These are phyloP conservation scores for Sphenodon punctatus DNA, from an alignment of 2,797 vertebrate species.

Conservation along the genomic window DNA sequence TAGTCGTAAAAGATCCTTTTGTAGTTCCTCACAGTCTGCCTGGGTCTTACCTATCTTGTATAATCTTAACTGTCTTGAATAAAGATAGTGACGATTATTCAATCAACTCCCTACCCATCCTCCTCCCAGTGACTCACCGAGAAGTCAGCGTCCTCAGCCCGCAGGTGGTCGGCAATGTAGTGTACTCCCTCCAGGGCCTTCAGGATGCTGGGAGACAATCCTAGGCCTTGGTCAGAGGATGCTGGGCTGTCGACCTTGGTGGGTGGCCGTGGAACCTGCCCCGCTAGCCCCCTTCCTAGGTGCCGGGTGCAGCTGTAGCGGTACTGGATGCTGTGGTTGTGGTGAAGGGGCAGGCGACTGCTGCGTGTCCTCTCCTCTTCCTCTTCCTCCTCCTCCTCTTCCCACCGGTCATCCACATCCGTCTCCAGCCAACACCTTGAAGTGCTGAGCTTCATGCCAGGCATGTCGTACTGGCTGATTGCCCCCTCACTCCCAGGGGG, in stretches of 20 bases:
- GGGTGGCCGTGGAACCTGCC: neutral
- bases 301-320: slow-evolving; percentile 65
- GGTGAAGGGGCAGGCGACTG: neutral
- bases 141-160: slow-evolving; percentile 90
- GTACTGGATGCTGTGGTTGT: slow-evolving; percentile 62
- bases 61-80: no score
- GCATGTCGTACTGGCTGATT: slow-evolving; percentile 22
- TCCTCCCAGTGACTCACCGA: slow-evolving; percentile 86
- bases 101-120: no score
- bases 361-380: no score
- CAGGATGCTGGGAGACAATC: slow-evolving; percentile 83
- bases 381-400: neutral
- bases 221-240: slow-evolving; percentile 30
- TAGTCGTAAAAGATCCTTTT: no score
- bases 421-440: slow-evolving; percentile 81
- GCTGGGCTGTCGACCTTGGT: slow-evolving; percentile 24
- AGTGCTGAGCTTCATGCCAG: slow-evolving; percentile 49
- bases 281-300: slow-evolving; percentile 40
- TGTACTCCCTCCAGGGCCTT: slow-evolving; percentile 90
- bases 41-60: no score
- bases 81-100: no score
- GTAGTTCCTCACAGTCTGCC: no score
- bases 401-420: slow-evolving; percentile 51
- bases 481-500: slow-evolving; percentile 64
- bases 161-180: slow-evolving; percentile 92